Base-by-base conservation (phyloP, 35 echinoderm and acorn worm species). In the Nesometra sesokonis region DNA sequence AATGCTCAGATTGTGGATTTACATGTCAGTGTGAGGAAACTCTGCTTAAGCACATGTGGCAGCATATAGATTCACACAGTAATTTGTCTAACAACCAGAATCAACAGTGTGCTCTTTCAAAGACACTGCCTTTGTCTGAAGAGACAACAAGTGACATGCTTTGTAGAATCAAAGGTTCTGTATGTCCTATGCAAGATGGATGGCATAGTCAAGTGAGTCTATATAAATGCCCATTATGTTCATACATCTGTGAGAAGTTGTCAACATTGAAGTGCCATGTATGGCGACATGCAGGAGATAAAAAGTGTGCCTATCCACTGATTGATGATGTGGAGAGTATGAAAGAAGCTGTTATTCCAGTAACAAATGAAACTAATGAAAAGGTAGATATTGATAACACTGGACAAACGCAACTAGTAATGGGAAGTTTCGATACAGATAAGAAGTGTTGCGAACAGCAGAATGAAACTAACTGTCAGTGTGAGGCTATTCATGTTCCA, bases 1-100 rank as follows among this genome's bases (percentile, higher is more conserved):
- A 94, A 67, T 99, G 96, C 67, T 99, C 96, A 0, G 93, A 90
- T 33, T 99, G 96, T 90, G 96, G 96, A 15, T 99, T 86, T 83
- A 84, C 90, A 37, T 92, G 90, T 31, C 78, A 82, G 27, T 89
- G 87, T 82, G 90, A 94, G 35, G 88, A 89, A 11, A 77, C 38
- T 4, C 83, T 99, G 11, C 78, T 85, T 8, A 80, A 88, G 77
- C 96, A 99, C 88, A 99, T 99, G 96, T 91, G 93, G 87, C 77
- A 87, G 2, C 96, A 99, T 83, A 86, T 97, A 32, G 9, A 67
- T 2, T 27, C 52, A 67, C 7, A 67, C 11, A 67, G 52, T 67
- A 9, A 67, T 17, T 27, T 43, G 39, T 43, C 39, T 15, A 43
- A 27, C 23, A 27, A 67, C 8, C 52, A 67, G 52, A 67, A 67